A percentile compares a stretch with the other conserved stretches of the same genome.
These are phyloP conservation scores for Mustela nigripes DNA, from an alignment of 2,113 vertebrate species.

Conservation along the genomic window DNA sequence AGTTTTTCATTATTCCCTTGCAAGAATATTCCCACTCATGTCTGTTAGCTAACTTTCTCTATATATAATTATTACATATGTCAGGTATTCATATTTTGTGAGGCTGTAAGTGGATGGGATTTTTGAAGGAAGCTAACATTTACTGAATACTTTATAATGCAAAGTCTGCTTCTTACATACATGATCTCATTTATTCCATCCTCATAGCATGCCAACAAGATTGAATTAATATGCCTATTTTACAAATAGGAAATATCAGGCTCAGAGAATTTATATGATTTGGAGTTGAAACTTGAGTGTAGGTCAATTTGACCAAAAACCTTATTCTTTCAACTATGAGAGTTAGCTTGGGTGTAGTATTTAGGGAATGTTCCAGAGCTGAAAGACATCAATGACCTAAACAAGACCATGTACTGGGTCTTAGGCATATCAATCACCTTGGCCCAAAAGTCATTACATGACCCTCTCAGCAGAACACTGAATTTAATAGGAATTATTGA, in stretches of 20 bases:
- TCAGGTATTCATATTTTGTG: background rate
- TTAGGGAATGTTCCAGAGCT: background rate
- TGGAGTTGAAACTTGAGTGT: conserved; percentile 6
- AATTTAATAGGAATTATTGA: background rate
- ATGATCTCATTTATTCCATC: background rate
- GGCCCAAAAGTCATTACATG: background rate
- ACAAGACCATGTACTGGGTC: background rate
- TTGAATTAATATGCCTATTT: background rate
- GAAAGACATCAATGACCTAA: background rate
- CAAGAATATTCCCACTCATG: background rate
- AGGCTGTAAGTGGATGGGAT: background rate
- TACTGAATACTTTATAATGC: conserved; percentile 52
- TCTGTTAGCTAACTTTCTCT: background rate
- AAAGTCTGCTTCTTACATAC: background rate
- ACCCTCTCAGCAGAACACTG: background rate
- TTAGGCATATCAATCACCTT: background rate
- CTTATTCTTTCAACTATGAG: background rate
- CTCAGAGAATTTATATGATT: background rate
- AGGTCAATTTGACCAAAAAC: background rate
- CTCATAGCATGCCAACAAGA: background rate
- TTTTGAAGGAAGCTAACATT: conserved; percentile 54
- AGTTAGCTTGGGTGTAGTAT: background rate
- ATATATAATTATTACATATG: background rate
- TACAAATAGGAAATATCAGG: background rate
- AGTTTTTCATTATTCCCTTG: background rate